Percentiles rank a stretch among this genome's conserved stretches.
These are phyloP conservation scores for Drosophila gaucha DNA, from an alignment of 2,888 invertebrate genomes.

Conservation along the genomic window DNA sequence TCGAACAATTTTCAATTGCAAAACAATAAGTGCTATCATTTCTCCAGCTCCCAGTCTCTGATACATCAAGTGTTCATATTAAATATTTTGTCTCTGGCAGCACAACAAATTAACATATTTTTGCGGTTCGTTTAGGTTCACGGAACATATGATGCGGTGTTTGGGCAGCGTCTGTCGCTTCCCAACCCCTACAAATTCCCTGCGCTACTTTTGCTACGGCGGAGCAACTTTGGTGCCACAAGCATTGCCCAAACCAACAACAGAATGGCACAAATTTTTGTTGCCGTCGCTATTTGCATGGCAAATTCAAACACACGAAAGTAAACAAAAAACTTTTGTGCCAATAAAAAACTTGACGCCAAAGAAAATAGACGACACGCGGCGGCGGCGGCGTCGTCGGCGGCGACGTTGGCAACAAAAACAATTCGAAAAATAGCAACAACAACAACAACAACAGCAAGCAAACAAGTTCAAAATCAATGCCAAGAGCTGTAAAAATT, in stretches of 20 bases:
- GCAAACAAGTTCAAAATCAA: slow-evolving; percentile 71
- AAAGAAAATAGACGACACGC: slow-evolving; percentile 55
- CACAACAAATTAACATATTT: slow-evolving; percentile 61
- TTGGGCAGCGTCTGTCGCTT: slow-evolving; percentile 16
- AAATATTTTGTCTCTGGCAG: slow-evolving; percentile 47
- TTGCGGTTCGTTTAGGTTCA: slow-evolving; percentile 32
- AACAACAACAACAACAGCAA: slow-evolving; percentile 19
- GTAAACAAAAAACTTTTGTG: slow-evolving; percentile 74
- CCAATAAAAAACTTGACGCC: slow-evolving; percentile 58
- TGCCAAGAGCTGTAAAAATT: slow-evolving; percentile 75
- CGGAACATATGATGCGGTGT: slow-evolving; percentile 47
- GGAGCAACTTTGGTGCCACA: slow-evolving; percentile 42
- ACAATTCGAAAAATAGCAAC: slow-evolving; percentile 12
- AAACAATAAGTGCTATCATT: no score
- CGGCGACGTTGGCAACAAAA: slow-evolving; percentile 7
- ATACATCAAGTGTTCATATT: slow-evolving; percentile 38
- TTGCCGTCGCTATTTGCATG: slow-evolving; percentile 70
- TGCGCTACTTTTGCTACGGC: slow-evolving; percentile 31
- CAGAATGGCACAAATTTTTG: slow-evolving; percentile 42
- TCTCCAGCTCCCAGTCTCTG: background rate
- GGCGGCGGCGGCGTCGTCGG: background rate
- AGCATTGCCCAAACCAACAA: slow-evolving; percentile 24
- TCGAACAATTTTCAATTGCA: background rate
- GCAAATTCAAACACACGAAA: slow-evolving; percentile 73
- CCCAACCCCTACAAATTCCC: slow-evolving; percentile 20